A percentile compares a stretch with the other conserved stretches of the same genome.
Evolutionary conservation across 2,797 vertebrate genomes (phyloP).

Genomic region (Sphenopsis melanotis): DNA sequence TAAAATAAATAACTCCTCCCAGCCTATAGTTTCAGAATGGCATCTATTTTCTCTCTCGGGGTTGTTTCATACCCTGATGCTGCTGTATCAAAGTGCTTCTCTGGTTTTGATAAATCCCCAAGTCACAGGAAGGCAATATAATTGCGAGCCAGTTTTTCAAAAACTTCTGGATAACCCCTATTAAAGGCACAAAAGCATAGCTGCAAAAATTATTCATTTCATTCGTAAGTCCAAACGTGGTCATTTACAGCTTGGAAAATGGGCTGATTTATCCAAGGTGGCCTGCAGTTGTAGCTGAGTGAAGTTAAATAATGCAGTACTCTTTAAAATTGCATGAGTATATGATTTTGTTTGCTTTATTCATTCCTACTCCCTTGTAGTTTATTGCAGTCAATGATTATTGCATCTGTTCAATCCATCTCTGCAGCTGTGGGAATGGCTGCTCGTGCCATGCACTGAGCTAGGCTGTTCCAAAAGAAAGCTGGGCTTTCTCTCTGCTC

Average conservation of each 20-base stretch:
- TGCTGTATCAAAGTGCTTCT: background rate
- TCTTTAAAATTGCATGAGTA: slow-evolving; percentile 39
- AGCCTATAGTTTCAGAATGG: background rate
- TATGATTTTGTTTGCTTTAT: background rate
- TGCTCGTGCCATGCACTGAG: accelerated
- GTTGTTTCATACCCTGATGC: background rate
- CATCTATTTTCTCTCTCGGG: background rate
- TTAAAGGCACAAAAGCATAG: background rate
- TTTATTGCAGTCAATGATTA: background rate
- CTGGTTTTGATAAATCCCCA: background rate
- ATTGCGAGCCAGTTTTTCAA: background rate
- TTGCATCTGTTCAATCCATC: background rate
- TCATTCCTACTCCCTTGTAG: background rate
- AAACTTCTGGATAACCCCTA: background rate
- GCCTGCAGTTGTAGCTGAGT: background rate
- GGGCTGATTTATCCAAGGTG: background rate
- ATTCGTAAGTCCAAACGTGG: background rate
- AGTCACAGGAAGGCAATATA: background rate
- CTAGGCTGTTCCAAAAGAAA: background rate
- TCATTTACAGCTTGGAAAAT: slow-evolving; percentile 4
- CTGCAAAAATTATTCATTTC: background rate
- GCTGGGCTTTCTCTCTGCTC: background rate
- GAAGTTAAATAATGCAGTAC: slow-evolving; percentile 34
- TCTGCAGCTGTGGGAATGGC: background rate
- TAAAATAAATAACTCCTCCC: background rate